Evolutionary conservation across 2,888 invertebrate genomes (phyloP).

Genomic region (Chymomyza fuscimana): DNA sequence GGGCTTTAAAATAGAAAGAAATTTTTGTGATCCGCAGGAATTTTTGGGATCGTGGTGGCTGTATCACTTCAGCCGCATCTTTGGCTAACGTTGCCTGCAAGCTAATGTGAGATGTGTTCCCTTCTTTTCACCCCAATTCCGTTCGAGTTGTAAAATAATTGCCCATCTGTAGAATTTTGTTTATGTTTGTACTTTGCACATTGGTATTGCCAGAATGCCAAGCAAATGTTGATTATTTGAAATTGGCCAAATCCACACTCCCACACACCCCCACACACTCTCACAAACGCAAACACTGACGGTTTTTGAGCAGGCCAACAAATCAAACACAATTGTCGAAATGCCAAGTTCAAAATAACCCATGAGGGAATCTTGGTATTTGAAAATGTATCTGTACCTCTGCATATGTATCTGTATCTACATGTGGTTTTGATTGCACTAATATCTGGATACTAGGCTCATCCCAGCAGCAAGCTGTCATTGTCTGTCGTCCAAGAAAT

Average conservation of each 20-base stretch:
- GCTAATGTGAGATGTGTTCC: too few species aligned
- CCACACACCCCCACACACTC: slow-evolving; percentile 20
- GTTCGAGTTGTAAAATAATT: too few species aligned
- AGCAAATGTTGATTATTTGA: slow-evolving; percentile 52
- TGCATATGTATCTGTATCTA: neutral
- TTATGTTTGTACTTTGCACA: slow-evolving; percentile 52
- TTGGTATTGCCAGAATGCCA: slow-evolving; percentile 52
- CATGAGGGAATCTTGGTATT: slow-evolving; percentile 8
- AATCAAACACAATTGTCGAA: slow-evolving; percentile 44
- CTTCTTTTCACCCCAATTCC: slow-evolving; percentile 2
- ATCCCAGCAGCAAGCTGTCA: neutral
- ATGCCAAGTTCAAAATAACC: slow-evolving; percentile 55
- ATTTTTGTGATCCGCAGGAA: too few species aligned
- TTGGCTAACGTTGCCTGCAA: too few species aligned
- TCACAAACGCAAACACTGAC: slow-evolving; percentile 32
- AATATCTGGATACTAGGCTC: neutral
- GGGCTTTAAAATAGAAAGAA: too few species aligned
- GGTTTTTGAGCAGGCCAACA: slow-evolving; percentile 3
- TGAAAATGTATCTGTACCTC: neutral
- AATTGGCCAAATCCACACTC: slow-evolving; percentile 38
- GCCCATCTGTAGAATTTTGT: slow-evolving; percentile 19
- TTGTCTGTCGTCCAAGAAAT: slow-evolving; percentile 3
- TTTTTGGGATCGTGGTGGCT: too few species aligned
- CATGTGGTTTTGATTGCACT: neutral
- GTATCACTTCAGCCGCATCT: too few species aligned